These are phyloP conservation scores for Eriosoma lanigerum DNA, from an alignment of 1,140 invertebrate species.

Conservation along the genomic window DNA sequence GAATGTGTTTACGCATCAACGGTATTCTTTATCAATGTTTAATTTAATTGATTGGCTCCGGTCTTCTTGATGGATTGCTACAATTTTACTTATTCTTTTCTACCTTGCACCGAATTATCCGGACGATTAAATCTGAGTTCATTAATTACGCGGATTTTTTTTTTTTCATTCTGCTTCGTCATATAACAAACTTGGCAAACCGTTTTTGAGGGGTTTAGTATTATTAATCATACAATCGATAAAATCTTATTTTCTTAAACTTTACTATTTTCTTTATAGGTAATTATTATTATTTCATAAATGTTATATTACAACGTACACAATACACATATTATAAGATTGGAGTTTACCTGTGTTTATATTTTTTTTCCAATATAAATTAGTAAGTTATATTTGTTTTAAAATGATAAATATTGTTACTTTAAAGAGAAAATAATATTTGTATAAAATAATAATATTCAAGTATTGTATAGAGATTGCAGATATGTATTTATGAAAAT, in stretches of 20 bases:
- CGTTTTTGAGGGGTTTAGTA: not conserved
- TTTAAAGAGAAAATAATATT: too few species aligned
- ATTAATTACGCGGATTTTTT: slow-evolving; percentile 42
- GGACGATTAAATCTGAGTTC: slow-evolving; percentile 28
- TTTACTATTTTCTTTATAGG: not conserved
- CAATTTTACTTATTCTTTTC: slow-evolving; percentile 21
- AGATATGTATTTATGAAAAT: too few species aligned
- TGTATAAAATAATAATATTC: too few species aligned
- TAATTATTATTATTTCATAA: not conserved
- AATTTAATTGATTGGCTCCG: slow-evolving; percentile 37
- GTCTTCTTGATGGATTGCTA: slow-evolving; percentile 30
- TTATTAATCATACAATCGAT: slow-evolving; percentile 24
- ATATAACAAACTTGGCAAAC: slow-evolving; percentile 43
- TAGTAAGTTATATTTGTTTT: too few species aligned
- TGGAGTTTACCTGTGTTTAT: too few species aligned
- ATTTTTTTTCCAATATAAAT: too few species aligned
- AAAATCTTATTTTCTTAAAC: slow-evolving; percentile 18
- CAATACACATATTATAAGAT: too few species aligned
- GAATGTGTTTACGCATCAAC: slow-evolving; percentile 40
- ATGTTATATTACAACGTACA: not conserved
- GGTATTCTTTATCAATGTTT: slow-evolving; percentile 40
- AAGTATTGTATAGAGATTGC: too few species aligned
- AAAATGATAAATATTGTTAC: too few species aligned
- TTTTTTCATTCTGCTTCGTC: slow-evolving; percentile 3
- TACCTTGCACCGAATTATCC: slow-evolving; percentile 36